Percentiles rank a stretch among this genome's conserved stretches.
Conservation (phyloP, 1,140 invertebrate species). For the Drosophila bocki region DNA sequence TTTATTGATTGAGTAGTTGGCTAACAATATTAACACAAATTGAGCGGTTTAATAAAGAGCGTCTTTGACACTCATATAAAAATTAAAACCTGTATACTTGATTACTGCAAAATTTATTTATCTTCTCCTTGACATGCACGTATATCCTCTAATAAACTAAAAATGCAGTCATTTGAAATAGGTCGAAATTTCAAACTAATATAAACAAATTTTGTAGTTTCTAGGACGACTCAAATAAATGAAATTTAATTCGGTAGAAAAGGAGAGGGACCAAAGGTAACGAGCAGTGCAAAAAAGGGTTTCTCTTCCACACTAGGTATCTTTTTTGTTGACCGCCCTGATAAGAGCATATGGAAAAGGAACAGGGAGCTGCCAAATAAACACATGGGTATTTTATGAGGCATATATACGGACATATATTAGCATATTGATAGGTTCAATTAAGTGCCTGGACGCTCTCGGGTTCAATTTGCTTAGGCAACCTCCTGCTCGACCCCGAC, state of each 20-base stretch:
- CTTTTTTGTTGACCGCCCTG: slow-evolving; percentile 9
- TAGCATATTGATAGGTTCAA: slow-evolving; percentile 72
- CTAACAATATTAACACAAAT: not conserved
- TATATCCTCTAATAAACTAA: not conserved
- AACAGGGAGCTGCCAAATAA: slow-evolving; percentile 12
- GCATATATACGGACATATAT: slow-evolving; percentile 10
- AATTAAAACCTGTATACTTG: not conserved
- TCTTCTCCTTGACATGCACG: not conserved
- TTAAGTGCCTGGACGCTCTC: slow-evolving; percentile 76
- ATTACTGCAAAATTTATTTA: not conserved
- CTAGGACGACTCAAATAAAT: not conserved
- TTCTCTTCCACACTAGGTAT: not conserved
- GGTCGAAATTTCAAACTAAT: slow-evolving; percentile 17
- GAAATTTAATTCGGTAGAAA: slow-evolving; percentile 50
- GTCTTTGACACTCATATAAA: not conserved
- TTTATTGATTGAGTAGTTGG: not conserved
- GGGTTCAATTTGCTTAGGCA: slow-evolving; percentile 59
- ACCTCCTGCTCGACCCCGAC: slow-evolving; percentile 2
- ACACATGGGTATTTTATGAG: slow-evolving; percentile 27
- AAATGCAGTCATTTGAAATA: not conserved
- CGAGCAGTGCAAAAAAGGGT: slow-evolving; percentile 7
- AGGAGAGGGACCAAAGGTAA: not conserved
- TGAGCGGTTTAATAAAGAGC: not conserved
- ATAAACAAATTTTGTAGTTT: slow-evolving; percentile 5
- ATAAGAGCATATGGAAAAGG: slow-evolving; percentile 28